Evolutionary conservation across 2,797 vertebrate genomes (phyloP).

Genomic region (Spinibarbus caldwelli): DNA sequence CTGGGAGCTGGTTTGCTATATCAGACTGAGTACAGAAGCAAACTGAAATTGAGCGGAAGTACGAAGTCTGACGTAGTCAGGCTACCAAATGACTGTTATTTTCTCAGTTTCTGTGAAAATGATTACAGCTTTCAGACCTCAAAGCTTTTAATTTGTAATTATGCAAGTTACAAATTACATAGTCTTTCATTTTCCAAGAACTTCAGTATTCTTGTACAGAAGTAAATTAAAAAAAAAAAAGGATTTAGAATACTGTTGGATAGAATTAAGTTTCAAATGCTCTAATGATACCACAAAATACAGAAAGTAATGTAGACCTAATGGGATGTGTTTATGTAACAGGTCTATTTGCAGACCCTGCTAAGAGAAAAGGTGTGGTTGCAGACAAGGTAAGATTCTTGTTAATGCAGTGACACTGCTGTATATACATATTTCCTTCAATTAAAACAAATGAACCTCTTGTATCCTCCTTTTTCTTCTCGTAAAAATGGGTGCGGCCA

Average conservation of each 20-base stretch:
- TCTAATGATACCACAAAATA: neutral
- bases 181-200: conserved; percentile 1
- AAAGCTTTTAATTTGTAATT: neutral
- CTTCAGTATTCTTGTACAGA: neutral
- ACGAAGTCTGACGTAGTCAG: too few species aligned
- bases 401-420: neutral
- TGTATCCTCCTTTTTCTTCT: too few species aligned
- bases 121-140: neutral
- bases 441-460: neutral
- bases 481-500: too few species aligned
- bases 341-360: conserved; percentile 90
- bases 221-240: neutral
- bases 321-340: neutral
- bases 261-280: neutral
- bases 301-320: conserved; percentile 53
- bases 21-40: too few species aligned
- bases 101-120: neutral
- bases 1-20: too few species aligned
- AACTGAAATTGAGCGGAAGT: too few species aligned
- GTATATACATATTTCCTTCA: neutral
- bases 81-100: neutral
- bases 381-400: conserved; percentile 85
- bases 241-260: neutral
- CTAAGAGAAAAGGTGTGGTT: conserved; percentile 87
- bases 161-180: neutral